Percentiles rank a stretch among this genome's conserved stretches.
These are phyloP conservation scores for Chelonus insularis DNA, from an alignment of 1,140 invertebrate genomes.

Conservation along the genomic window DNA sequence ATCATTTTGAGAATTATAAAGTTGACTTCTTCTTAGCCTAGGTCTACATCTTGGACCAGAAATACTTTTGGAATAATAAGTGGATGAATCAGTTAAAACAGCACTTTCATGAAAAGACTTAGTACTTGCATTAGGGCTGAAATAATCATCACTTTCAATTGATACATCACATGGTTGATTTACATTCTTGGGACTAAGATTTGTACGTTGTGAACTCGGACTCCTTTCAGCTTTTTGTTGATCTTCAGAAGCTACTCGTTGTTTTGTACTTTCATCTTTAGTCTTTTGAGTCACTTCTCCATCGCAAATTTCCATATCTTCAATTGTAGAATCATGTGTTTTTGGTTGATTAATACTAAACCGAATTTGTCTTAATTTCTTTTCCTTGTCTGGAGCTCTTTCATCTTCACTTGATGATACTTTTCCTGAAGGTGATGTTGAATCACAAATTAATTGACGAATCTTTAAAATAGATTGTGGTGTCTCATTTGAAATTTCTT, in stretches of 20 bases:
- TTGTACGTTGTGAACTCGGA: no score
- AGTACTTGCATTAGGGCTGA: slow-evolving; percentile 28
- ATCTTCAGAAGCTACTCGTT: background rate
- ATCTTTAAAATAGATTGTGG: slow-evolving; percentile 57
- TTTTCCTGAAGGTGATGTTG: slow-evolving; percentile 34
- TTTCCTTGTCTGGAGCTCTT: slow-evolving; percentile 24
- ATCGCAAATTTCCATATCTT: background rate
- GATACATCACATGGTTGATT: no score
- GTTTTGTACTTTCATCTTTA: background rate
- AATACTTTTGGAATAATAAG: slow-evolving; percentile 26
- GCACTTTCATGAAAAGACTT: slow-evolving; percentile 31
- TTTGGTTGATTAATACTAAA: slow-evolving; percentile 38
- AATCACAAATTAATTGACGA: slow-evolving; percentile 46
- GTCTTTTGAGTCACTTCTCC: no score
- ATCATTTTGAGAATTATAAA: slow-evolving; percentile 20
- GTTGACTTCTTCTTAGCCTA: slow-evolving; percentile 41
- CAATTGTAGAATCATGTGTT: background rate
- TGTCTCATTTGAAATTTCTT: slow-evolving; percentile 31
- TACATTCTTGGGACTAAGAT: background rate
- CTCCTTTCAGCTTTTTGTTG: slow-evolving; percentile 7
- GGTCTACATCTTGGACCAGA: slow-evolving; percentile 43
- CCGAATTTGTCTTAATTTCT: slow-evolving; percentile 41
- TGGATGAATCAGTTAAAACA: slow-evolving; percentile 34
- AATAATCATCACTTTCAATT: background rate
- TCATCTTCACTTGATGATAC: slow-evolving; percentile 4